A percentile compares a stretch with the other conserved stretches of the same genome.
phyloP scores from a whole-genome alignment of 2,888 invertebrate genomes.

The Patella caerulea region DNA sequence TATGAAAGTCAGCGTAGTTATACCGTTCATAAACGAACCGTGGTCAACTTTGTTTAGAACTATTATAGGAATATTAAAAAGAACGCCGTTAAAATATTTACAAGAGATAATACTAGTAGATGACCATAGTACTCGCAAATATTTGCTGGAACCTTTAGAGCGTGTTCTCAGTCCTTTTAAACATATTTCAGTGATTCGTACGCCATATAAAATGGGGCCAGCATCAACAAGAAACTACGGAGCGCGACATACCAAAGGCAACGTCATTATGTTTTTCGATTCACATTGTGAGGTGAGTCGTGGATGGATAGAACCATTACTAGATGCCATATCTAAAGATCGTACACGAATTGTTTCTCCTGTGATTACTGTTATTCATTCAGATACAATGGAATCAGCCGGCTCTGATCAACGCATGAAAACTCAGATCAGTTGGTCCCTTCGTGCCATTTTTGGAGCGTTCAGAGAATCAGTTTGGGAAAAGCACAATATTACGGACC shows the following conservation, averaged over 20 bases:
- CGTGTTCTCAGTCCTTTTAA: background rate
- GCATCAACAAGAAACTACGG: background rate
- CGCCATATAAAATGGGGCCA: background rate
- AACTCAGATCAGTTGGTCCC: background rate
- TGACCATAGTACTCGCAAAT: background rate
- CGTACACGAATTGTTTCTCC: background rate
- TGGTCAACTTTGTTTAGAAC: conserved; percentile 5
- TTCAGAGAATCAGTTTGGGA: background rate
- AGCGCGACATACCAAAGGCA: background rate
- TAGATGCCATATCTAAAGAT: background rate
- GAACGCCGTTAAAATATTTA: background rate
- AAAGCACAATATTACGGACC: background rate
- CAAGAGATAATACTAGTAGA: background rate
- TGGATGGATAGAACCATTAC: background rate
- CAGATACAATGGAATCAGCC: background rate
- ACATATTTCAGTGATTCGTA: background rate
- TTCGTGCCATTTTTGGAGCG: background rate
- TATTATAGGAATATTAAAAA: background rate
- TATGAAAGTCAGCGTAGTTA: background rate
- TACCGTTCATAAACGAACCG: background rate
- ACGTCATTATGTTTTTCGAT: background rate
- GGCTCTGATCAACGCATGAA: background rate
- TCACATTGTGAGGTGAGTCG: background rate
- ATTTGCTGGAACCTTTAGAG: background rate
- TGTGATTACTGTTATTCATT: background rate